phyloP scores from a whole-genome alignment of 2,888 invertebrate species.

The Lottia gigantea region DNA sequence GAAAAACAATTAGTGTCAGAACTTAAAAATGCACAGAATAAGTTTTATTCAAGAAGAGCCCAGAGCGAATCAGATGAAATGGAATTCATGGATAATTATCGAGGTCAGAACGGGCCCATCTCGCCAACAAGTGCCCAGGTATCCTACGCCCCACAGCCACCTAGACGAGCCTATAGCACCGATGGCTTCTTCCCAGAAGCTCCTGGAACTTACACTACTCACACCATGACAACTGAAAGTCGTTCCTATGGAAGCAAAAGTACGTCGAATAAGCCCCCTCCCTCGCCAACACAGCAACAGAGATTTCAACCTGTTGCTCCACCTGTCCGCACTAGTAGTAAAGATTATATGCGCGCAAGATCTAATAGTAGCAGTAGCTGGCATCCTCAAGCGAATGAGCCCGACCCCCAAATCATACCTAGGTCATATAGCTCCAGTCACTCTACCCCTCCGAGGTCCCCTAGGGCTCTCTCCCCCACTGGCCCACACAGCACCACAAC shows the following conservation, averaged over 20 bases:
- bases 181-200: slow-evolving; percentile 39
- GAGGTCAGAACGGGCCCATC: slow-evolving; percentile 46
- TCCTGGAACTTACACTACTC: slow-evolving; percentile 29
- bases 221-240: slow-evolving; percentile 32
- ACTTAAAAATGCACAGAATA: slow-evolving; percentile 64
- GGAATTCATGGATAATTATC: slow-evolving; percentile 42
- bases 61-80: slow-evolving; percentile 70
- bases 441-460: slow-evolving; percentile 35
- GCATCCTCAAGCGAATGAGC: slow-evolving; percentile 32
- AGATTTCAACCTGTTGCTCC: slow-evolving; percentile 36
- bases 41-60: slow-evolving; percentile 73
- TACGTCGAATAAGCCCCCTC: slow-evolving; percentile 47
- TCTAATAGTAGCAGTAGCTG: slow-evolving; percentile 44
- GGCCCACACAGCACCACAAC: slow-evolving; percentile 11
- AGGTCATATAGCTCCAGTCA: slow-evolving; percentile 41
- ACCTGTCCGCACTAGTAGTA: slow-evolving; percentile 51
- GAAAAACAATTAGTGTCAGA: slow-evolving; percentile 86
- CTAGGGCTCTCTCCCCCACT: slow-evolving; percentile 37
- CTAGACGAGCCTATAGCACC: slow-evolving; percentile 24
- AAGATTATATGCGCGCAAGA: slow-evolving; percentile 53
- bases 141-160: slow-evolving; percentile 25
- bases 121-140: slow-evolving; percentile 40
- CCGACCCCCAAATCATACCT: slow-evolving; percentile 26
- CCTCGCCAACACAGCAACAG: slow-evolving; percentile 48
- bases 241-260: slow-evolving; percentile 27